Evolutionary conservation across 2,113 vertebrate species (phyloP), one percentile per base, ranked within the genome.

Genomic region (Sapayoa aenigma): DNA sequence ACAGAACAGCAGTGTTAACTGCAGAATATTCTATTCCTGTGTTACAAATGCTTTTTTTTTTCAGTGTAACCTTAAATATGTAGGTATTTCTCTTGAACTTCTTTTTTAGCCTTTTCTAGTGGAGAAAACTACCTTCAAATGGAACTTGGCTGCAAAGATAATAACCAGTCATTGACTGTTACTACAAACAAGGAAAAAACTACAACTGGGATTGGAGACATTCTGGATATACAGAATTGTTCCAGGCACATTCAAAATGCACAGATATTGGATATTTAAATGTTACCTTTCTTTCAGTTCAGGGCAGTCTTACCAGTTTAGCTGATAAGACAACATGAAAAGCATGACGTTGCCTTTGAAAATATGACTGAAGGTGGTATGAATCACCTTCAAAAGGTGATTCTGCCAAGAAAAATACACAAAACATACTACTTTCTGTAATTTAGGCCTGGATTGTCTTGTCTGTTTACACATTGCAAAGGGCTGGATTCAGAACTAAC

Each of bases 131-230:
- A 92, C 83, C 73, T 98, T 73, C 65, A 73, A 33, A 75, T 87
- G 95, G 97, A 97, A 98, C 67, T 83, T 97, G 41, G 78, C 93
- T 53, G 95, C 94, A 66, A 96, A 96, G 84, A 96, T 97, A 96
- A 95, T 66, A 97, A 97, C 83, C 94, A 93, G 85, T 94, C 93
- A 85, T 97, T 98, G 22, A 97, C 89, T 79, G 94, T 97, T 79
- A 97, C 96, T 77, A 89, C 93, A 68, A 97, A 97, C 41, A 96
- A 93, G 60, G 72, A 39, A 55, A 96, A 96, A 90, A 97, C 27
- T 35, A 75, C 33, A 76, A 96, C 97, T 31, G 95, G 96, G 76
- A 97, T 97, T 28, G 72, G 90, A 66, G 94, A 98, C 80, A 81
- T 96, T 84, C 66, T 97, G 50, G 74, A 94, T n/a, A 73, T 95